Percentiles rank a stretch among this genome's conserved stretches.
Evolutionary conservation across 1,140 invertebrate species (phyloP).

Genomic region (Cotesia glomerata): DNA sequence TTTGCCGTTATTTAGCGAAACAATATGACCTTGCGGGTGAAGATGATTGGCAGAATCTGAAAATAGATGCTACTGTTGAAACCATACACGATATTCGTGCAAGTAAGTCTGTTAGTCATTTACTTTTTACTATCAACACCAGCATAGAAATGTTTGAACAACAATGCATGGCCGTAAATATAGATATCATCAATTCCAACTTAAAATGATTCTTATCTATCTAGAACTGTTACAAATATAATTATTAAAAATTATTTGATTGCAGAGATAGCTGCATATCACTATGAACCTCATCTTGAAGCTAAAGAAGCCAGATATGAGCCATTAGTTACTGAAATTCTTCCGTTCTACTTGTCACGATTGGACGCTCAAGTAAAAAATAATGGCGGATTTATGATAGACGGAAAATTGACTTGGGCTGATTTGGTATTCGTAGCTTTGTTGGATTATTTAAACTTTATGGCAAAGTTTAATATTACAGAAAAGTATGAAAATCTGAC

Average conservation of each 20-base stretch:
- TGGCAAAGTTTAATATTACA: slow-evolving; percentile 65
- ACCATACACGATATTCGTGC: slow-evolving; percentile 59
- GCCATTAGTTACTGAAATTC: slow-evolving; percentile 39
- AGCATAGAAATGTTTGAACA: too few relatives aligned
- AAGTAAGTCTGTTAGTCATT: slow-evolving; percentile 38
- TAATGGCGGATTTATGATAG: slow-evolving; percentile 59
- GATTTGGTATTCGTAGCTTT: slow-evolving; percentile 70
- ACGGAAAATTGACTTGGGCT: slow-evolving; percentile 67
- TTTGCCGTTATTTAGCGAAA: slow-evolving; percentile 74
- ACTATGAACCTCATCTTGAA: slow-evolving; percentile 46
- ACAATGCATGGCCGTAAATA: background rate
- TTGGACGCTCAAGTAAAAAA: slow-evolving; percentile 58
- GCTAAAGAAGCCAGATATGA: slow-evolving; percentile 45
- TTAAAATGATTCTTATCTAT: too few relatives aligned
- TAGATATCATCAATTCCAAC: too few relatives aligned
- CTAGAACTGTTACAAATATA: too few relatives aligned
- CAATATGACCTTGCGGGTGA: slow-evolving; percentile 70
- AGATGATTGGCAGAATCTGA: slow-evolving; percentile 70
- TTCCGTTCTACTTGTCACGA: slow-evolving; percentile 52
- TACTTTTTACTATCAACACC: too few relatives aligned
- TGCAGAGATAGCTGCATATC: slow-evolving; percentile 49
- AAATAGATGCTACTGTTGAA: slow-evolving; percentile 71
- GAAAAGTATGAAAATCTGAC: slow-evolving; percentile 68
- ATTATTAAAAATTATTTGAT: background rate
- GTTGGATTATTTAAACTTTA: slow-evolving; percentile 68